Conservation (phyloP, 2,888 invertebrate species). For the Aspidiotus destructor region DNA sequence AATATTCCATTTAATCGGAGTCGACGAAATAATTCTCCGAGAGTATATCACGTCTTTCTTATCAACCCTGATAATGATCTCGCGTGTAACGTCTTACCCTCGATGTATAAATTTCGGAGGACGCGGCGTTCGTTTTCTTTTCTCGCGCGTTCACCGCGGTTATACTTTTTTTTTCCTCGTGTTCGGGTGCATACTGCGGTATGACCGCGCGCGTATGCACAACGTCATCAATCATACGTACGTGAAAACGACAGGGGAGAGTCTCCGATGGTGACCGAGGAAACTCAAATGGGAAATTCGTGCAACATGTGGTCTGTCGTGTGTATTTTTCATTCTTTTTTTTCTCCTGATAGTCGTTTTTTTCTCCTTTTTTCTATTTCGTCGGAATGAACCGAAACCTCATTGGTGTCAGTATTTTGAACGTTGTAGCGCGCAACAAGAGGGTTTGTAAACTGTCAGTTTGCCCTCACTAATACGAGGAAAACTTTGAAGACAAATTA, state of each 20-base stretch:
- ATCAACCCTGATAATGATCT: constrained; percentile 4
- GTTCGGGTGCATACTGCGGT: too few species aligned
- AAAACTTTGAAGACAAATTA: background rate
- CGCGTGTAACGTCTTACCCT: background rate
- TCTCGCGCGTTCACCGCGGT: background rate
- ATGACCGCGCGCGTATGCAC: too few species aligned
- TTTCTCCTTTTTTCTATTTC: background rate
- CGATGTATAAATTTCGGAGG: background rate
- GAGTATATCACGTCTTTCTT: constrained; percentile 2
- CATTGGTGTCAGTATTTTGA: background rate
- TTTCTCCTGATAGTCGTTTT: too few species aligned
- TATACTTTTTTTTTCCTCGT: too few species aligned
- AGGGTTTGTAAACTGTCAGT: constrained; percentile 2
- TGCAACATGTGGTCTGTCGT: background rate
- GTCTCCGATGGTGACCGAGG: background rate
- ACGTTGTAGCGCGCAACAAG: background rate
- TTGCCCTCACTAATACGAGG: background rate
- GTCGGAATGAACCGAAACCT: background rate
- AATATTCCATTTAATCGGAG: constrained; percentile 1
- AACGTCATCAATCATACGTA: background rate
- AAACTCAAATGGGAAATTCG: background rate
- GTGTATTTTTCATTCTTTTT: too few species aligned
- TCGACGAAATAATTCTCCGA: background rate
- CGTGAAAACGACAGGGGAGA: constrained; percentile 1
- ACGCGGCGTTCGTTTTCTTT: background rate